phyloP scores from a whole-genome alignment of 2,797 vertebrate genomes.

The Poecile montanus region DNA sequence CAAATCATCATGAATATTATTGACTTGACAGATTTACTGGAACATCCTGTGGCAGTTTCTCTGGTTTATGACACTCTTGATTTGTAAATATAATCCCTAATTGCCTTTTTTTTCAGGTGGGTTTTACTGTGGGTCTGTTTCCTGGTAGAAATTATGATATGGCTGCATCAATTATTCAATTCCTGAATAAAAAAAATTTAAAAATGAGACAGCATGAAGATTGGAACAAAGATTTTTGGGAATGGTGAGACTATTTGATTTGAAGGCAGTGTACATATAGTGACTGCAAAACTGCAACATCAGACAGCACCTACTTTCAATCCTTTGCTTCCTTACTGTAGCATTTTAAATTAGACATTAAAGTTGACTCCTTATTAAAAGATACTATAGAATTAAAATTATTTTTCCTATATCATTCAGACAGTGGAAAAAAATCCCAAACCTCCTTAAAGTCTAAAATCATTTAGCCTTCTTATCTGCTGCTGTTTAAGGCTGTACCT shows the following conservation, averaged over 20 bases:
- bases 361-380: neutral
- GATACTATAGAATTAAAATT: neutral
- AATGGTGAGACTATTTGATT: neutral
- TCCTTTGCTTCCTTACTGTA: neutral
- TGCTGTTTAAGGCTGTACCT: neutral
- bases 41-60: constrained; percentile 17
- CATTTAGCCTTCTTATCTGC: neutral
- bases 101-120: neutral
- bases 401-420: neutral
- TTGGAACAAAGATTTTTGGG: neutral
- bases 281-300: neutral
- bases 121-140: constrained; percentile 7
- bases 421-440: neutral
- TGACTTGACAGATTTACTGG: constrained; percentile 18
- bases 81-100: neutral
- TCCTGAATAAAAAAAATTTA: neutral
- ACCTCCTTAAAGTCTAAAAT: neutral
- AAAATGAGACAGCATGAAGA: neutral
- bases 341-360: neutral
- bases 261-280: neutral
- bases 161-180: neutral
- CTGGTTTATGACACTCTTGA: neutral
- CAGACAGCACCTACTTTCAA: neutral
- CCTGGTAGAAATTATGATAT: neutral
- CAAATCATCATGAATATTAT: neutral